These are phyloP conservation scores for Ovis canadensis DNA, from an alignment of 2,113 vertebrate genomes.

Conservation along the genomic window DNA sequence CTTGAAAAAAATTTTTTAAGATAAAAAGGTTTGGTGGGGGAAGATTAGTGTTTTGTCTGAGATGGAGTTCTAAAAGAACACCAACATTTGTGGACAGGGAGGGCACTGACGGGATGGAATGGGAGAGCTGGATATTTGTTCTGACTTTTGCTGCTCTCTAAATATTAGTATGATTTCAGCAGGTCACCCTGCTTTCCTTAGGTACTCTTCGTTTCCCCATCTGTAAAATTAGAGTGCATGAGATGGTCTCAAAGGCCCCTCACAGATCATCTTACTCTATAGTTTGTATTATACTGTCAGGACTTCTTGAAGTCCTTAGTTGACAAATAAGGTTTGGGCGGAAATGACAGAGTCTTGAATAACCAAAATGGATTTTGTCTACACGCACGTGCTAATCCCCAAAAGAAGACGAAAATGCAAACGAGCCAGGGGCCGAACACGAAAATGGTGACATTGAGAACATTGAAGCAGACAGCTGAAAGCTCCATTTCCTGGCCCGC, in stretches of 20 bases:
- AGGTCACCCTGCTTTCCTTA: neutral
- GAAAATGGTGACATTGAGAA: slow-evolving; percentile 56
- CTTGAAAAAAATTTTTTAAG: neutral
- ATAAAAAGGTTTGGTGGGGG: neutral
- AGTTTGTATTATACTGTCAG: neutral
- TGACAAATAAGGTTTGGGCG: neutral
- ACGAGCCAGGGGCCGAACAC: neutral
- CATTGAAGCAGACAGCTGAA: slow-evolving; percentile 51
- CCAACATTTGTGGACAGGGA: neutral
- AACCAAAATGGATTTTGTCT: slow-evolving; percentile 46
- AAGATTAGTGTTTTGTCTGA: neutral
- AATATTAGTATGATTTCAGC: neutral
- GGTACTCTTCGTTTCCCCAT: neutral
- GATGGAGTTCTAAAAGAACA: neutral
- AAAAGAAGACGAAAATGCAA: slow-evolving; percentile 53
- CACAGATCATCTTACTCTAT: neutral
- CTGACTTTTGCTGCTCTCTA: neutral
- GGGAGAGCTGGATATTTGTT: neutral
- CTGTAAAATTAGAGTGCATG: neutral
- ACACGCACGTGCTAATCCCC: slow-evolving; percentile 42
- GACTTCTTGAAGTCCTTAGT: neutral
- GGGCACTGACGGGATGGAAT: neutral
- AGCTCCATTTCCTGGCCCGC: slow-evolving; percentile 51
- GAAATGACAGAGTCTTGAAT: slow-evolving; percentile 14
- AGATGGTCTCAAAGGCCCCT: neutral